A percentile compares a stretch with the other conserved stretches of the same genome.
Evolutionary conservation across 2,888 invertebrate genomes (phyloP).

Genomic region (Colostygia pectinataria): DNA sequence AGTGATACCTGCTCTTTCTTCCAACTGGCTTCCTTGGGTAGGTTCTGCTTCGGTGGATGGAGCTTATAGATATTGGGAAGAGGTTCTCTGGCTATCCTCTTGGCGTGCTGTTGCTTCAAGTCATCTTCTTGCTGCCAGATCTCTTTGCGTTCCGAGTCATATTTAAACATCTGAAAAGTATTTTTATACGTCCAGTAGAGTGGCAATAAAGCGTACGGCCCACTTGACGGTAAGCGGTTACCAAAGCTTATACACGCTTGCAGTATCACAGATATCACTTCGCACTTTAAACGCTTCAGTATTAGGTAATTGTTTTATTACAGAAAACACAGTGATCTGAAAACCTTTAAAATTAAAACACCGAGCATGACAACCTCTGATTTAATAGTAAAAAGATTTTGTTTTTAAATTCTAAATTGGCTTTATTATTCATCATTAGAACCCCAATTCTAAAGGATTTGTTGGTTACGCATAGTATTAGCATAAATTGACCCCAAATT

Average conservation of each 20-base stretch:
- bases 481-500: conserved; percentile 1
- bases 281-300: too few species aligned
- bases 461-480: not conserved
- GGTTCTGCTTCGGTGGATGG: conserved; percentile 16
- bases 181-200: too few species aligned
- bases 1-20: conserved; percentile 7
- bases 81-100: conserved; percentile 43
- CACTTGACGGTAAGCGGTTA: too few species aligned
- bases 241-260: too few species aligned
- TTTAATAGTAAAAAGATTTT: not conserved
- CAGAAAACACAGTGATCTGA: too few species aligned
- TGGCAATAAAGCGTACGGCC: too few species aligned
- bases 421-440: conserved; percentile 12
- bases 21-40: not conserved
- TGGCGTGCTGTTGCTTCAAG: conserved; percentile 50
- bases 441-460: conserved; percentile 1
- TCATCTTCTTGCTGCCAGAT: conserved; percentile 45
- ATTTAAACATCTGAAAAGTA: conserved; percentile 39
- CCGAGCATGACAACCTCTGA: not conserved
- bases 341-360: too few species aligned
- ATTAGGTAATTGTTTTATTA: too few species aligned
- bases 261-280: too few species aligned
- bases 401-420: conserved; percentile 17
- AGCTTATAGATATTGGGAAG: conserved; percentile 53
- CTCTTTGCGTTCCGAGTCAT: conserved; percentile 39